Base-by-base conservation (phyloP, 1,140 invertebrate species). In the Chionoecetes opilio region DNA sequence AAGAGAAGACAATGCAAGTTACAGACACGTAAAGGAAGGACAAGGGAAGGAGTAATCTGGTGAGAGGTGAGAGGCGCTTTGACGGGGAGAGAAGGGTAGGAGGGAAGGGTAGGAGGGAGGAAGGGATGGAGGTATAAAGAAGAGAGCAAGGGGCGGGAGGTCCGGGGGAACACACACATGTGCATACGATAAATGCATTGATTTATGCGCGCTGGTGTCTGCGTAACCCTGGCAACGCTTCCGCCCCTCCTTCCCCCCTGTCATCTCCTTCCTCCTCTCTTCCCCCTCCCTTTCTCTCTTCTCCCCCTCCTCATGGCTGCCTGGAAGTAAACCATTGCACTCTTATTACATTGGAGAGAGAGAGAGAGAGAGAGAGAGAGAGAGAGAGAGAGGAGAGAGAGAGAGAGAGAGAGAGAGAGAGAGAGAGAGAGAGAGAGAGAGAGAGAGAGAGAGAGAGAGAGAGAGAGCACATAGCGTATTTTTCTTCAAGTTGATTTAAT, bases 111-210 rank as follows among this genome's bases (percentile, higher is more conserved):
- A 75, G 38, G 29, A 92, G 91, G 84, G 34, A 82, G 26, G 37
- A 3, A 82, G 34, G 37, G 63, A 41, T 26, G 41, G 82, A 85
- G 82, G 34, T 17, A 85, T 37, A 85, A 34, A 93, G 91, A 93
- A 37, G 84, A 53, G 41, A 31, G 84, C 35, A 85, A 38, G 85
- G 82, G 84, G 21, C 38, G 82, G 41, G 53, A 91, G 34, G 89
- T 17, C 91, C 37, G 3, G 29, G 34, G 91, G 63, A 92, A 63
- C 82, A 29, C 92, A 46, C 92, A 93, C 92, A 93, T 93, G 92
- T 93, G 92, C 92, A 93, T 93, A 53, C 92, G 82, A 87, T 93
- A 93, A 93, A 87, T 93, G 92, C 92, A 93, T 93, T 93, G 92
- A 93, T 93, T 93, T 93, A 93, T 93, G 92, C 92, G 92, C 92